Base-by-base conservation (phyloP, 92 coral and sea anemone species). In the Chrysogorgia sp. region DNA sequence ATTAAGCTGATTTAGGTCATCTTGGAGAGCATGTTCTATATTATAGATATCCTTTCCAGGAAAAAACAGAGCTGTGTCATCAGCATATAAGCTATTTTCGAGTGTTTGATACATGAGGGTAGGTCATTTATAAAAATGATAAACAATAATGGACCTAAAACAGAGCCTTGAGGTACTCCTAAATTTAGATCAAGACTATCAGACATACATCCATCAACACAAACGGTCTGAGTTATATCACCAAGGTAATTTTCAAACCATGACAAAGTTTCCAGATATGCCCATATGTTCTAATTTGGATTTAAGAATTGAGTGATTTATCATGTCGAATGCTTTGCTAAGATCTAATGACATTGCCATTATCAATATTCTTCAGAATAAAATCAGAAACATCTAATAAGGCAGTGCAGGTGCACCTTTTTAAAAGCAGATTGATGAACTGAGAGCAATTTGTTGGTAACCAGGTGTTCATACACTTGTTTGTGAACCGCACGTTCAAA, bases 401-500 rank as follows among this genome's bases (percentile, higher is more conserved):
- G 13, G 74, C 82, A 31, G 71, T 28, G 23, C 58, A 0, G 52
- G 82, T 76, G 14, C 53, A 76, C 12, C 34, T 75, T 14, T 53
- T n/a, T 53, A 66, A 26, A 63, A n/a, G 21, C 24, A 26, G 49
- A 22, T 37, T 49, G 81, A 64, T 65, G 21, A 4, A 50, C 60
- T 63, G 83, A 77, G 29, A 77, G 58, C 34, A 77, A 14, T 33
- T 77, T 34, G 23, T 77, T 1, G 9, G 43, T 49, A 31, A 62
- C 34, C 30, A 79, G 77, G 35, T 79, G 76, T 21, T 26, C 79
- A 67, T 79, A 79, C 30, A 65, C 30, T 22, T 79, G 83, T 37
- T 79, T 67, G 48, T 79, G 77, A 40, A 79, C 83, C 40, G 76
- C 83, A 63, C 32, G 83, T 37, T 79, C 83, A 79, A 64, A 79